These are phyloP conservation scores for Xiphophorus birchmanni DNA, from an alignment of 2,797 vertebrate species.

Conservation along the genomic window DNA sequence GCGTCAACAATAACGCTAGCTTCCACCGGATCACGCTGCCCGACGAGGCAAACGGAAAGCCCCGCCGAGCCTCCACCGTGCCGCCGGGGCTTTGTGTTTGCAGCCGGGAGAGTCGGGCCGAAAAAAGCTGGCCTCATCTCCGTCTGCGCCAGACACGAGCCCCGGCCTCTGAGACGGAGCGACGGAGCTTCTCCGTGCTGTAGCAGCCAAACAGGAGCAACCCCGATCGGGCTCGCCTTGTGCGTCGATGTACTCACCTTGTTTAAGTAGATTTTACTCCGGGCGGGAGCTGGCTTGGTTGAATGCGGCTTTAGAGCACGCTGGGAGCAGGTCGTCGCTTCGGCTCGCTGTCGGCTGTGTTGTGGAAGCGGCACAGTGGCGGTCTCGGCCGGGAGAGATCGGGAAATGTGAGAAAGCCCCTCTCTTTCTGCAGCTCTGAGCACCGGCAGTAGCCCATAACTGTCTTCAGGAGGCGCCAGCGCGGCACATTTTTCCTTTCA, in stretches of 20 bases:
- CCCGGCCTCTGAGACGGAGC: conserved; percentile 66
- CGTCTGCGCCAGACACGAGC: conserved; percentile 68
- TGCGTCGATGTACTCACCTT: conserved; percentile 63
- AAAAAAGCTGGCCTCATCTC: conserved; percentile 69
- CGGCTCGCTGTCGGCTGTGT: conserved; percentile 62
- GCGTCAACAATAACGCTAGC: conserved; percentile 27
- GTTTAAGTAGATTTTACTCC: conserved; percentile 1
- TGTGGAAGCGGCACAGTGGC: conserved; percentile 67
- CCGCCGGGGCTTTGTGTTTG: conserved; percentile 53
- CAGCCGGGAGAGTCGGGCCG: conserved; percentile 63
- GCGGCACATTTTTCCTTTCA: conserved; percentile 25
- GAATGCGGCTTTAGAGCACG: conserved; percentile 25
- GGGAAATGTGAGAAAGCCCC: conserved; percentile 76
- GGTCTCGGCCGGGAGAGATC: conserved; percentile 74
- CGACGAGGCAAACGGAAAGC: conserved; percentile 16
- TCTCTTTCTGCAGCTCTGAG: conserved; percentile 70
- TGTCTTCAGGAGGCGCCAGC: conserved; percentile 73
- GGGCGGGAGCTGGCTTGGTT: background rate
- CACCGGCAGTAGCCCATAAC: conserved; percentile 57
- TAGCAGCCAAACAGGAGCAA: conserved; percentile 38
- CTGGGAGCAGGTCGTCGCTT: conserved; percentile 55
- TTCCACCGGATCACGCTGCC: conserved; percentile 15
- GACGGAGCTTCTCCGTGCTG: conserved; percentile 36
- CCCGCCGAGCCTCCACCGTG: conserved; percentile 32
- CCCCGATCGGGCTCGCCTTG: conserved; percentile 19